phyloP scores from a whole-genome alignment of 2,797 vertebrate genomes.

The Buceros bicornis region DNA sequence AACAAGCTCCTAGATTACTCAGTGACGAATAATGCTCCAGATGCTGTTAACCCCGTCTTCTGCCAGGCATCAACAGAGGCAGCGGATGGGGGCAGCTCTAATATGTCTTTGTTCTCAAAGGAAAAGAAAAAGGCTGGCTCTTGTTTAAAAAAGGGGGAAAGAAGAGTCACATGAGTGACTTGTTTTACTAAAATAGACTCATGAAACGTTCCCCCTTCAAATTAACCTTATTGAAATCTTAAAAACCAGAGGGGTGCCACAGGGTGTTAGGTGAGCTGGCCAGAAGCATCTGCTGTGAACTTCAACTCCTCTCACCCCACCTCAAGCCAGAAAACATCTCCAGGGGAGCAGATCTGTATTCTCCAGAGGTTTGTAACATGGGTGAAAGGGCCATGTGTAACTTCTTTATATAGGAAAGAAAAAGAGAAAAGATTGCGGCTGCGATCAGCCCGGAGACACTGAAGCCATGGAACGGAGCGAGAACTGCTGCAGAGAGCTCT shows the following conservation, averaged over 20 bases:
- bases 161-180: neutral
- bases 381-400: neutral
- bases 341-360: conserved; percentile 22
- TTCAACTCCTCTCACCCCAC: conserved; percentile 7
- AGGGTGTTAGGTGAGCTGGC: conserved; percentile 23
- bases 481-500: neutral
- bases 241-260: neutral
- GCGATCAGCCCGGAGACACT: neutral
- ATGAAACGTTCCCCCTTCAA: neutral
- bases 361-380: conserved; percentile 31
- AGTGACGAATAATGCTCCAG: conserved; percentile 40
- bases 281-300: conserved; percentile 30
- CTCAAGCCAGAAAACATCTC: conserved; percentile 23
- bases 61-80: neutral
- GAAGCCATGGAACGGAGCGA: conserved; percentile 11
- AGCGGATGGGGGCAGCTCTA: conserved; percentile 1
- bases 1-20: conserved; percentile 53
- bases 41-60: conserved; percentile 52
- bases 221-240: conserved; percentile 31
- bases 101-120: neutral
- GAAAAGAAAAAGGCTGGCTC: neutral
- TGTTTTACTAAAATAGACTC: neutral
- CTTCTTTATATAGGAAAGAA: neutral
- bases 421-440: neutral
- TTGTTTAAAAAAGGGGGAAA: neutral